These are phyloP conservation scores for Hyla sarda DNA, from an alignment of 2,113 vertebrate species.

Conservation along the genomic window DNA sequence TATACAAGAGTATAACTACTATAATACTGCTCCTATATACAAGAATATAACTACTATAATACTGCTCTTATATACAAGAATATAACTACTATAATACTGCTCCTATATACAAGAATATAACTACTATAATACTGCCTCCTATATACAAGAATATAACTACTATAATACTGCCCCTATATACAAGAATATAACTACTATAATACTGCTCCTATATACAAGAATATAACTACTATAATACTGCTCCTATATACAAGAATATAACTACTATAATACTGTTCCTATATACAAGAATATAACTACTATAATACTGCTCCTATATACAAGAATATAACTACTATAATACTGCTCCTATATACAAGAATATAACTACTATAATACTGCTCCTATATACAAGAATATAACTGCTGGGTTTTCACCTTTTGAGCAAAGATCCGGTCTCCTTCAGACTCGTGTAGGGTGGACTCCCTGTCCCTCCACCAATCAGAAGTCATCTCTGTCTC, in stretches of 20 bases:
- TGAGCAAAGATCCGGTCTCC: constrained; percentile 86
- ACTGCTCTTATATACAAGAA: neutral
- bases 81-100: constrained; percentile 6
- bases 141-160: neutral
- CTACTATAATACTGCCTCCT: neutral
- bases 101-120: neutral
- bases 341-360: neutral
- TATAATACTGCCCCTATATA: neutral
- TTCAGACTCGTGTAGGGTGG: constrained; percentile 64
- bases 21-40: neutral
- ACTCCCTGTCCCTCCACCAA: constrained; percentile 16
- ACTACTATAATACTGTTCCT: neutral
- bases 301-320: neutral
- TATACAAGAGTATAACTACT: neutral
- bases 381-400: neutral
- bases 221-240: constrained; percentile 4
- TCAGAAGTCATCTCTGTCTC: constrained; percentile 28
- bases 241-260: neutral
- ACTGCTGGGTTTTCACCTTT: constrained; percentile 78
- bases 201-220: neutral
- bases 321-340: constrained; percentile 1
- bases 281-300: neutral
- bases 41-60: constrained; percentile 2
- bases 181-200: constrained; percentile 8
- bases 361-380: neutral